A percentile compares a stretch with the other conserved stretches of the same genome.
Evolutionary conservation across 2,797 vertebrate genomes (phyloP).

Genomic region (Pseudopleuronectes americanus): DNA sequence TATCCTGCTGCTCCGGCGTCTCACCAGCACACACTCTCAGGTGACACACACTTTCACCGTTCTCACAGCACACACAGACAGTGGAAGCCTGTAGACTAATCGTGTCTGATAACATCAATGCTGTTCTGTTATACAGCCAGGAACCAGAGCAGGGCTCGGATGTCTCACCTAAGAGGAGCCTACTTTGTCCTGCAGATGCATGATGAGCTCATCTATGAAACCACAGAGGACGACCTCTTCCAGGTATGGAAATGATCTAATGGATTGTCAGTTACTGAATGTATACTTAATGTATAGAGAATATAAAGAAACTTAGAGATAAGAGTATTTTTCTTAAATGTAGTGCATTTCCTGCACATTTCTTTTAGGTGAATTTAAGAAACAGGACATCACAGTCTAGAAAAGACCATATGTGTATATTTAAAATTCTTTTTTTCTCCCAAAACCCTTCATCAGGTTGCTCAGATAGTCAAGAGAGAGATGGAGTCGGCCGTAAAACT

Average conservation of each 20-base stretch:
- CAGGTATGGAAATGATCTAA: constrained; percentile 82
- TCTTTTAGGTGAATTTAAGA: no score
- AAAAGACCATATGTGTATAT: neutral
- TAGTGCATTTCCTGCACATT: no score
- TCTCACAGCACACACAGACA: neutral
- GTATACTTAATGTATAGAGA: no score
- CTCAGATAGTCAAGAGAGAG: constrained; percentile 94
- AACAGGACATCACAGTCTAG: no score
- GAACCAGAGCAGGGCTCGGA: constrained; percentile 58
- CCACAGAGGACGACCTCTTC: constrained; percentile 89
- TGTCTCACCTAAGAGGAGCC: constrained; percentile 81
- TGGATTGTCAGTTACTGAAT: neutral
- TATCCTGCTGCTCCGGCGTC: constrained; percentile 84
- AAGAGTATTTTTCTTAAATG: no score
- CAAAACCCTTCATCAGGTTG: constrained; percentile 83
- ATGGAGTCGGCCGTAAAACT: constrained; percentile 94
- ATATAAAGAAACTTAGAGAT: no score
- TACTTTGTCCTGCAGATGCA: constrained; percentile 97
- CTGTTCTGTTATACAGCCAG: constrained; percentile 34
- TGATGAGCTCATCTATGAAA: constrained; percentile 96
- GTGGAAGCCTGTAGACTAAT: neutral
- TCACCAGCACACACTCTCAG: constrained; percentile 84
- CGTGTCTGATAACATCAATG: neutral
- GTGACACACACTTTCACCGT: constrained; percentile 38
- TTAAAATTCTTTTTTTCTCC: neutral